Conservation (phyloP, 2,888 invertebrate genomes). For the Odontocerum albicorne region DNA sequence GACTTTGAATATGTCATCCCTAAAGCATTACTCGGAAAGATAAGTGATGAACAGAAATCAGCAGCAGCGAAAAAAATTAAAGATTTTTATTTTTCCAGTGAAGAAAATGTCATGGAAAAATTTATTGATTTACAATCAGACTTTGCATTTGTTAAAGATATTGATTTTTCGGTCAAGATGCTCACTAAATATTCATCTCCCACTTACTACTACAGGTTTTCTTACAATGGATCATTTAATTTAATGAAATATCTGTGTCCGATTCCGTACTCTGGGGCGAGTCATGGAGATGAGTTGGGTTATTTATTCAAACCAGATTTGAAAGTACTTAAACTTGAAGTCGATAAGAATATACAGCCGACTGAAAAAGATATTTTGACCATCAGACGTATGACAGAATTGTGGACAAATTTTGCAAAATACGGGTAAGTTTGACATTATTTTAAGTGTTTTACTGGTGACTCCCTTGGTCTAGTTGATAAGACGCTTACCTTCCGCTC, state of each 20-base stretch:
- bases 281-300: slow-evolving; percentile 38
- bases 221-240: slow-evolving; percentile 37
- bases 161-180: slow-evolving; percentile 34
- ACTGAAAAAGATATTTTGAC: slow-evolving; percentile 2
- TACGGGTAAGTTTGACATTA: slow-evolving; percentile 24
- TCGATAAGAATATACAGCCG: background rate
- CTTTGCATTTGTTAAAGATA: slow-evolving; percentile 35
- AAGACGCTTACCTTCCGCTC: too few species aligned
- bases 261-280: slow-evolving; percentile 29
- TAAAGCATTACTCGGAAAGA: background rate
- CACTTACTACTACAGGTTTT: slow-evolving; percentile 37
- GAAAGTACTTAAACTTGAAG: too few species aligned
- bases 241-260: slow-evolving; percentile 28
- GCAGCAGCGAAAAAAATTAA: slow-evolving; percentile 30
- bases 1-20: slow-evolving; percentile 40
- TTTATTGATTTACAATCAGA: slow-evolving; percentile 37
- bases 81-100: slow-evolving; percentile 39
- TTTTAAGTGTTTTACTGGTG: too few species aligned
- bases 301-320: slow-evolving; percentile 38
- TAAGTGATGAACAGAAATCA: background rate
- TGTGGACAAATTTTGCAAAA: slow-evolving; percentile 30
- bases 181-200: slow-evolving; percentile 18
- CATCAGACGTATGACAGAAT: slow-evolving; percentile 11
- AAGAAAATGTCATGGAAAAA: slow-evolving; percentile 26
- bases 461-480: too few species aligned